Evolutionary conservation across 2,888 invertebrate species (phyloP).

Genomic region (Troides oblongomaculatus): DNA sequence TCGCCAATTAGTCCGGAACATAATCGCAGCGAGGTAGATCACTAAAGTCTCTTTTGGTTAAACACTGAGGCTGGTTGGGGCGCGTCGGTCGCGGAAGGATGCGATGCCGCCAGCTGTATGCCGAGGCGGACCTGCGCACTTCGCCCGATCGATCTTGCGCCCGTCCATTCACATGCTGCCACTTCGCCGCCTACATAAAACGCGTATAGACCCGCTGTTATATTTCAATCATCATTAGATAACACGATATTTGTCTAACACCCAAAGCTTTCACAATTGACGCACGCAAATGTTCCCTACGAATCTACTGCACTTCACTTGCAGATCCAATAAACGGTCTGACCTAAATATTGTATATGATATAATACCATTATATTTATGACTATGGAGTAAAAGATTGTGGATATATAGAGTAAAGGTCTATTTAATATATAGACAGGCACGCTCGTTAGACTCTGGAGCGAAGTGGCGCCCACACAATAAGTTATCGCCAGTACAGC

Average conservation of each 20-base stretch:
- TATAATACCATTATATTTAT: constrained; percentile 2
- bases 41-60: constrained; percentile 53
- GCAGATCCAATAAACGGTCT: constrained; percentile 4
- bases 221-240: constrained; percentile 73
- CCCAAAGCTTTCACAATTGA: constrained; percentile 54
- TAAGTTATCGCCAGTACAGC: constrained; percentile 57
- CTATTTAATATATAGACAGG: constrained; percentile 29
- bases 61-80: constrained; percentile 55
- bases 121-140: constrained; percentile 66
- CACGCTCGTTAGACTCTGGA: constrained; percentile 31
- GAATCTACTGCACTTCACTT: constrained; percentile 32
- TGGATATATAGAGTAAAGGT: constrained; percentile 21
- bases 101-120: constrained; percentile 66
- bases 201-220: constrained; percentile 56
- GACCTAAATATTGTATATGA: constrained; percentile 5
- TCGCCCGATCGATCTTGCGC: constrained; percentile 68
- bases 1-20: constrained; percentile 58
- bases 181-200: constrained; percentile 70
- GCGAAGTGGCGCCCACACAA: constrained; percentile 54
- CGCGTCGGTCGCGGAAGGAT: constrained; percentile 48
- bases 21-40: constrained; percentile 54
- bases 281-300: constrained; percentile 55
- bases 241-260: constrained; percentile 64
- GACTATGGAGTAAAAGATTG: constrained; percentile 11
- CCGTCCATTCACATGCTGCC: constrained; percentile 70